These are phyloP conservation scores for Pseudocheirus occidentalis DNA, from an alignment of 2,797 vertebrate genomes.

Conservation along the genomic window DNA sequence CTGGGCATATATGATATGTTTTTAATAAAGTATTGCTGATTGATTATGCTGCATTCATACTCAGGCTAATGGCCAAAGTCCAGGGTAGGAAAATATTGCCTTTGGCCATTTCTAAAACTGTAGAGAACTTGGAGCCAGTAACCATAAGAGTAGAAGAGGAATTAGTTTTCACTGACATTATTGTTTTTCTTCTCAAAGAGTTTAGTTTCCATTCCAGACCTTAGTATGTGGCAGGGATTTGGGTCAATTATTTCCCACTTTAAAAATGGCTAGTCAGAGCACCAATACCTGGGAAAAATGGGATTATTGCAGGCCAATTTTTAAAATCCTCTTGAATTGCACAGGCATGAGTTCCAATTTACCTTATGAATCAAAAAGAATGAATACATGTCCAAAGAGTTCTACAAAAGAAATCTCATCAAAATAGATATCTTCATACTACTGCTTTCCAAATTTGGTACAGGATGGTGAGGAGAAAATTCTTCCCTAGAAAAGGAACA, in stretches of 20 bases:
- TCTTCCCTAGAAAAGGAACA: slow-evolving; percentile 23
- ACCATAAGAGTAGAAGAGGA: not conserved
- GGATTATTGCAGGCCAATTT: slow-evolving; percentile 2
- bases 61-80: not conserved
- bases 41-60: slow-evolving; percentile 12
- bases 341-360: not conserved
- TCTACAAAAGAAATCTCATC: not conserved
- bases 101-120: slow-evolving; percentile 1
- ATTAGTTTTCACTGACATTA: not conserved
- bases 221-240: not conserved
- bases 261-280: not conserved
- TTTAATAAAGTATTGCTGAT: not conserved
- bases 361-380: not conserved
- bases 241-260: not conserved
- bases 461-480: slow-evolving; percentile 19
- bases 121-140: slow-evolving; percentile 15
- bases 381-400: not conserved
- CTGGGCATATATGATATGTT: not conserved
- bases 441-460: slow-evolving; percentile 22
- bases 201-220: not conserved
- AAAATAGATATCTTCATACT: not conserved
- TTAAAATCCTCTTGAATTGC: not conserved
- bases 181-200: slow-evolving; percentile 12
- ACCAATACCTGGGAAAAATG: not conserved
- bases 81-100: not conserved